These are phyloP conservation scores for Cichladusa arquata DNA, from an alignment of 2,113 vertebrate species.

Conservation along the genomic window DNA sequence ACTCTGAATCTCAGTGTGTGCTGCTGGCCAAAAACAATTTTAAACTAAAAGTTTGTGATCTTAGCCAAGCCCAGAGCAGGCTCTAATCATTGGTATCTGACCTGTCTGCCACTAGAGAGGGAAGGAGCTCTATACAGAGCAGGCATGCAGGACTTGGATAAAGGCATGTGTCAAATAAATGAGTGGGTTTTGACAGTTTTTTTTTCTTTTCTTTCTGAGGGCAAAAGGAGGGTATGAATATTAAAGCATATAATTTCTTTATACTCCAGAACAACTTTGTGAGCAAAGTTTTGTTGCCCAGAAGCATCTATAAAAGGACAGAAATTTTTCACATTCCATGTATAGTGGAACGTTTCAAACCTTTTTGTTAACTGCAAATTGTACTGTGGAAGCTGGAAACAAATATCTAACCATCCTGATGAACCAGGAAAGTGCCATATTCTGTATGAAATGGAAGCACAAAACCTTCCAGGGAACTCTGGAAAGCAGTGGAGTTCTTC, in stretches of 20 bases:
- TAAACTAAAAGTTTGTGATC: background rate
- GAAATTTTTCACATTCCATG: background rate
- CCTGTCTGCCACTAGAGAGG: constrained; percentile 21
- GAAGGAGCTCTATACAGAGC: background rate
- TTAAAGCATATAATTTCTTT: background rate
- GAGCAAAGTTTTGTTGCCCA: background rate
- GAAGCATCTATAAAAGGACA: background rate
- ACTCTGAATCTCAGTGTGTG: background rate
- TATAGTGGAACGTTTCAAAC: background rate
- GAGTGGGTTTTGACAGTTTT: background rate
- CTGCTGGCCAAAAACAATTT: background rate
- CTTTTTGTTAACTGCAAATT: background rate
- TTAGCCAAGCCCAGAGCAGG: background rate
- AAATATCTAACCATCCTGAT: background rate
- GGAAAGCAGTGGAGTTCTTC: background rate
- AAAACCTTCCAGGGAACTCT: background rate
- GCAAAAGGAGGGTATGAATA: background rate
- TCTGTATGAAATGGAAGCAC: background rate
- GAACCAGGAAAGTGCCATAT: background rate
- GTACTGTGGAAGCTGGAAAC: background rate
- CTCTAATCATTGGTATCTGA: background rate
- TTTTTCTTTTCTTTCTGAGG: background rate
- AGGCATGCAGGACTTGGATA: background rate
- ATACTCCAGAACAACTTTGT: background rate
- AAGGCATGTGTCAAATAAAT: background rate